A percentile compares a stretch with the other conserved stretches of the same genome.
Conservation (phyloP, 1,140 invertebrate genomes). For the Diorhabda elongata region DNA sequence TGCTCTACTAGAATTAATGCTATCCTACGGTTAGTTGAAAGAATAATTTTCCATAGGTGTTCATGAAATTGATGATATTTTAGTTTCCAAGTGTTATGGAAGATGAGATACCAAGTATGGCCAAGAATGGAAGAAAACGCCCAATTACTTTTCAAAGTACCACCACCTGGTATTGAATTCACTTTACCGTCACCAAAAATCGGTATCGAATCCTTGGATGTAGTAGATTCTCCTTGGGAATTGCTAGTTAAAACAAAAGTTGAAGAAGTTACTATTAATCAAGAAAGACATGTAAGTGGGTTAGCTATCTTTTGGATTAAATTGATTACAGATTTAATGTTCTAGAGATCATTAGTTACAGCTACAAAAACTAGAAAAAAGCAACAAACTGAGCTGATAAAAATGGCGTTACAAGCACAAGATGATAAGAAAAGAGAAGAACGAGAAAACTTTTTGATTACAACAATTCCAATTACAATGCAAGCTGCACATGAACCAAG, state of each 20-base stretch:
- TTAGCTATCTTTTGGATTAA: neutral
- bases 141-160: conserved; percentile 91
- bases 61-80: conserved; percentile 9
- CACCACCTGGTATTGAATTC: conserved; percentile 97
- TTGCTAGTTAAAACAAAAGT: conserved; percentile 97
- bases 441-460: conserved; percentile 93
- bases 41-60: neutral
- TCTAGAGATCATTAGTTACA: conserved; percentile 90
- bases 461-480: conserved; percentile 91
- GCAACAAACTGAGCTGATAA: conserved; percentile 96
- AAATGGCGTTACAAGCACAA: conserved; percentile 89
- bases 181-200: conserved; percentile 98
- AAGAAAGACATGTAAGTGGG: conserved; percentile 87
- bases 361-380: conserved; percentile 98
- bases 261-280: conserved; percentile 98
- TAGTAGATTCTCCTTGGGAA: conserved; percentile 98
- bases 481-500: conserved; percentile 96
- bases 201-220: conserved; percentile 87
- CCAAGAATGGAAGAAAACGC: conserved; percentile 97
- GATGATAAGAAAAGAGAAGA: conserved; percentile 93
- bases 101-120: conserved; percentile 97
- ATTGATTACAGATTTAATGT: conserved; percentile 26
- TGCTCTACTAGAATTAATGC: conserved; percentile 72
- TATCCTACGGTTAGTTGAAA: conserved; percentile 64
- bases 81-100: conserved; percentile 93